phyloP scores from a whole-genome alignment of 2,888 invertebrate genomes.

The Siphonodentalium dalli region DNA sequence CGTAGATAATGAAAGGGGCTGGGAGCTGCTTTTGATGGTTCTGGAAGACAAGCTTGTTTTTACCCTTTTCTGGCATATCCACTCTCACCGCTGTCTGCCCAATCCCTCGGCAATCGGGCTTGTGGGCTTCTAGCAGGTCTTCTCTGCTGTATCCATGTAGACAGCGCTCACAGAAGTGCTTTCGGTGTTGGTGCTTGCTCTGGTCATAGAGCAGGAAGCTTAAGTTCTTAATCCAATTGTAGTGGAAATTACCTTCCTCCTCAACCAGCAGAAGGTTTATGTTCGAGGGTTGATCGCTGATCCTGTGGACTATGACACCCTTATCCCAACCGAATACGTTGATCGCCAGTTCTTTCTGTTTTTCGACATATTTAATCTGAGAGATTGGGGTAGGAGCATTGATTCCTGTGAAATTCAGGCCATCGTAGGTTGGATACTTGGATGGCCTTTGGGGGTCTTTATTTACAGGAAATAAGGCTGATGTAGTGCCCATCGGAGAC shows the following conservation, averaged over 20 bases:
- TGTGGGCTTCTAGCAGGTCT: conserved; percentile 17
- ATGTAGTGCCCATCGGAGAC: conserved; percentile 10
- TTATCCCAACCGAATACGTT: conserved; percentile 16
- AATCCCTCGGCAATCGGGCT: conserved; percentile 15
- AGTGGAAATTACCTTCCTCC: conserved; percentile 5
- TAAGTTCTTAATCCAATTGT: conserved; percentile 19
- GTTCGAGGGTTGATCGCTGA: background rate
- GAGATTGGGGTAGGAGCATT: conserved; percentile 13
- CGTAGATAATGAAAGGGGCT: conserved; percentile 23
- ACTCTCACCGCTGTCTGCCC: conserved; percentile 10
- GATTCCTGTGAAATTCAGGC: conserved; percentile 9
- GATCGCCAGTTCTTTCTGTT: conserved; percentile 15
- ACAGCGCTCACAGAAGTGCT: conserved; percentile 19
- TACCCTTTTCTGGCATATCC: conserved; percentile 19
- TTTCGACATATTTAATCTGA: conserved; percentile 9
- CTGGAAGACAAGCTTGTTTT: conserved; percentile 15
- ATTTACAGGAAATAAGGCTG: background rate
- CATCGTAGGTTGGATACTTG: conserved; percentile 1
- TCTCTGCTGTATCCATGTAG: conserved; percentile 15
- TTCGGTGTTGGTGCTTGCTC: background rate
- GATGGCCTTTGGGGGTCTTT: background rate
- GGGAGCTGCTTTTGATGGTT: conserved; percentile 18
- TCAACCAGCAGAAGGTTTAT: conserved; percentile 2
- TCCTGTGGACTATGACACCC: background rate
- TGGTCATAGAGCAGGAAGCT: background rate